These are phyloP conservation scores for Bombyx mandarina DNA, from an alignment of 1,140 invertebrate genomes.

Conservation along the genomic window DNA sequence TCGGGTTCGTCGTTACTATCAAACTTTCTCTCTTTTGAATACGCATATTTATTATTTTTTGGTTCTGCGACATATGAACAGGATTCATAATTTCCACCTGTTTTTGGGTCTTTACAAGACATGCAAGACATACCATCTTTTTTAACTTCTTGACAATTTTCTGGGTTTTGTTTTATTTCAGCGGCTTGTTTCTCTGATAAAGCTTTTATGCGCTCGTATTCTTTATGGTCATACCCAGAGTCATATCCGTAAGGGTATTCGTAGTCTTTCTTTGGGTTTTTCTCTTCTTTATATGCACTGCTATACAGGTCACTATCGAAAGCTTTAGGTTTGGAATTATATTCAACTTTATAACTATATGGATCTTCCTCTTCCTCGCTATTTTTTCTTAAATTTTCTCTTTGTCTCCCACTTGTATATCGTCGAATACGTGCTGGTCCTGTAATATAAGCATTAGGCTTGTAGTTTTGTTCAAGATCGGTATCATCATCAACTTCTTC, in stretches of 20 bases:
- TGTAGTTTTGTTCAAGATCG: conserved; percentile 54
- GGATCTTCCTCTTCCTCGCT: conserved; percentile 51
- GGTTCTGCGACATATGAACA: conserved; percentile 79
- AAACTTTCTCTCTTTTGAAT: conserved; percentile 73
- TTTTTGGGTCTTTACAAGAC: conserved; percentile 77
- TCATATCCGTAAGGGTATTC: conserved; percentile 65
- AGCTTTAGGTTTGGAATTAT: conserved; percentile 61
- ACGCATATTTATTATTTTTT: conserved; percentile 79
- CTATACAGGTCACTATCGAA: conserved; percentile 59
- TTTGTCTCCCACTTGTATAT: conserved; percentile 49
- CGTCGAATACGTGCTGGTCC: conserved; percentile 56
- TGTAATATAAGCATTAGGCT: conserved; percentile 64
- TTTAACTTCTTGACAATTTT: conserved; percentile 74
- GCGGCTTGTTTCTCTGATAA: conserved; percentile 72
- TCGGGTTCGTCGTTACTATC: conserved; percentile 72
- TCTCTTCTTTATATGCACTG: conserved; percentile 57
- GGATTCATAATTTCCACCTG: conserved; percentile 79
- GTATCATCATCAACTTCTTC: conserved; percentile 45
- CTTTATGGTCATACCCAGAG: conserved; percentile 64
- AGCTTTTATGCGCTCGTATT: conserved; percentile 68
- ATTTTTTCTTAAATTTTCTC: conserved; percentile 42
- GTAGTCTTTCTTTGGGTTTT: conserved; percentile 52
- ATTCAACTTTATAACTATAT: conserved; percentile 59
- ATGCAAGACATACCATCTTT: conserved; percentile 77
- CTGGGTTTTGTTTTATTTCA: conserved; percentile 72